Base-by-base conservation (phyloP, 2,113 vertebrate genomes). In the Chrysemys picta region DNA sequence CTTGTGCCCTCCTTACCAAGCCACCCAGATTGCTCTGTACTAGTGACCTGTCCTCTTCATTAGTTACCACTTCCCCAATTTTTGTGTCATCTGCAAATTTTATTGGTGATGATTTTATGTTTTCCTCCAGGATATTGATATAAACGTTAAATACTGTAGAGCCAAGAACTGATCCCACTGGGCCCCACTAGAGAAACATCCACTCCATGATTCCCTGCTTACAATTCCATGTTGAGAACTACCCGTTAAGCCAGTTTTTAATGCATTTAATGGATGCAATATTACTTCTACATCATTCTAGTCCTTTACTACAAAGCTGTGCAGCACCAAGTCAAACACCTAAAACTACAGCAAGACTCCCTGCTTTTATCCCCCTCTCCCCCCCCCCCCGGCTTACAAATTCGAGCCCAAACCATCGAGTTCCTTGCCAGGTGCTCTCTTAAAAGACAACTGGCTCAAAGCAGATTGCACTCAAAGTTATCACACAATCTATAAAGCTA, bases 401-500 rank as follows among this genome's bases (percentile, higher is more conserved):
- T 78, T 56, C 57, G 62, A 0, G 6, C 80, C 84, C 93, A 49
- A 49, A n/a, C 16, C 72, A 78, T 79, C 80, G 81, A 82, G 69
- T 24, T 85, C 0, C 1, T 85, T 87, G 91, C 90, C 91, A 95
- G 81, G 81, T 65, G 89, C 84, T 84, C 85, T 89, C 78, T 52
- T 91, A 53, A 47, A 76, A 2, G 8, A 85, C 85, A 94, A 50
- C 0, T 47, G 84, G 87, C 90, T 94, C 89, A 57, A 50, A 95
- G 91, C 93, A 96, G 93, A 91, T 89, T 65, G 80, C 13, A 0
- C 83, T 92, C 87, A 86, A 87, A 96, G 95, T 92, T 84, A 82
- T n/a, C 42, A 54, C 72, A 69, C n/a, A 95, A 89, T 82, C 42
- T 19, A 84, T 80, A 86, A 96, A 95, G 87, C 94, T 94, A 93